These are phyloP conservation scores for Sipunculus nudus DNA, from an alignment of 2,888 invertebrate genomes.

Conservation along the genomic window DNA sequence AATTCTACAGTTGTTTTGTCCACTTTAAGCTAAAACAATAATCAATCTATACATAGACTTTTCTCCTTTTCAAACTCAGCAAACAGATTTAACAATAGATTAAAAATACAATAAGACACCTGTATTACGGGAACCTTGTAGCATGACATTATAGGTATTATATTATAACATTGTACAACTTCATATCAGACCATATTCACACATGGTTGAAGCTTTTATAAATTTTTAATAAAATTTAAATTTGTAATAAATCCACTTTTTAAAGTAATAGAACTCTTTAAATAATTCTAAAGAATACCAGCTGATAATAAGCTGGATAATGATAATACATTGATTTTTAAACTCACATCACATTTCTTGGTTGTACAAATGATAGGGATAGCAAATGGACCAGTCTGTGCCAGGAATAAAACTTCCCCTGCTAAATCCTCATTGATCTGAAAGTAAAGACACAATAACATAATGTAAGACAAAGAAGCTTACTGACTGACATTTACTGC, in stretches of 20 bases:
- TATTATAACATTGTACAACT: too few species aligned
- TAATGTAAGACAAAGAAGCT: too few species aligned
- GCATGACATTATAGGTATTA: too few species aligned
- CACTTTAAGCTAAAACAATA: constrained; percentile 53
- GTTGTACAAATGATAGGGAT: constrained; percentile 63
- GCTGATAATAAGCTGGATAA: too few species aligned
- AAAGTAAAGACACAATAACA: constrained; percentile 14
- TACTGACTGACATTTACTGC: too few species aligned
- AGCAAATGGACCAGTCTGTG: constrained; percentile 65
- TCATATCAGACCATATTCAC: too few species aligned
- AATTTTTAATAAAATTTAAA: too few species aligned
- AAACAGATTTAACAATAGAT: neutral
- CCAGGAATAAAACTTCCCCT: constrained; percentile 63
- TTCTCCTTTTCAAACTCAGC: neutral
- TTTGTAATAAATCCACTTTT: too few species aligned
- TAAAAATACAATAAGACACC: neutral
- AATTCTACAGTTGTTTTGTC: constrained; percentile 59
- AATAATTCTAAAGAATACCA: too few species aligned
- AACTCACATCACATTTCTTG: constrained; percentile 67
- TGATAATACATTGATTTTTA: too few species aligned
- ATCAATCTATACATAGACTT: neutral
- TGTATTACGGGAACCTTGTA: neutral
- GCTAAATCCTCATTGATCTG: constrained; percentile 65
- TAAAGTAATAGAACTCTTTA: too few species aligned
- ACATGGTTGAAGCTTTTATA: too few species aligned